A percentile compares a stretch with the other conserved stretches of the same genome.
Conservation (phyloP, 37 sponge, comb jelly and placozoan species). For the Ianthella basta region DNA sequence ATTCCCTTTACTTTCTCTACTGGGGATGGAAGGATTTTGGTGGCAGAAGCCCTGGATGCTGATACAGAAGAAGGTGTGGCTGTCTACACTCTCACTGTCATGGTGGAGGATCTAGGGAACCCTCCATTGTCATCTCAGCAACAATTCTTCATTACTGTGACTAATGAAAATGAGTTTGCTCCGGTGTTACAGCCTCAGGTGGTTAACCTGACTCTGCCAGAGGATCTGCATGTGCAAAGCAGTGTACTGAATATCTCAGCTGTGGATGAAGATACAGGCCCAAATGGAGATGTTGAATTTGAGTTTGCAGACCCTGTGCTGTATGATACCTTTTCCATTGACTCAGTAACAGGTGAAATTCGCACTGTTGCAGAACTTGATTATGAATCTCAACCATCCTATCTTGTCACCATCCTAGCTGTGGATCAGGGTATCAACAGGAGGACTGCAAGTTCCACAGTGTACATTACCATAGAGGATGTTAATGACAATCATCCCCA, state of each 20-base stretch:
- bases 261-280: conserved; percentile 1
- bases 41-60: neutral
- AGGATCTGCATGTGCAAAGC: neutral
- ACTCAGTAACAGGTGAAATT: neutral
- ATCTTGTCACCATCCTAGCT: neutral
- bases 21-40: neutral
- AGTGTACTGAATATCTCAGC: neutral
- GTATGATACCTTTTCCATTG: neutral
- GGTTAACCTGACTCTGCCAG: neutral
- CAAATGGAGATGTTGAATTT: neutral
- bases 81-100: neutral
- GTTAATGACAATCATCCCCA: neutral
- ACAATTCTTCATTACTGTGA: neutral
- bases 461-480: neutral
- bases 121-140: conserved; percentile 8
- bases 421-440: neutral
- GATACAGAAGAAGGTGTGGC: neutral
- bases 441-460: neutral
- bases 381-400: neutral
- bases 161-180: conserved; percentile 18
- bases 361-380: neutral
- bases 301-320: neutral
- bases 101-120: neutral
- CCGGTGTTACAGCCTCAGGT: neutral
- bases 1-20: neutral